phyloP scores from a whole-genome alignment of 1,140 invertebrate species.

The Bicyclus anynana region DNA sequence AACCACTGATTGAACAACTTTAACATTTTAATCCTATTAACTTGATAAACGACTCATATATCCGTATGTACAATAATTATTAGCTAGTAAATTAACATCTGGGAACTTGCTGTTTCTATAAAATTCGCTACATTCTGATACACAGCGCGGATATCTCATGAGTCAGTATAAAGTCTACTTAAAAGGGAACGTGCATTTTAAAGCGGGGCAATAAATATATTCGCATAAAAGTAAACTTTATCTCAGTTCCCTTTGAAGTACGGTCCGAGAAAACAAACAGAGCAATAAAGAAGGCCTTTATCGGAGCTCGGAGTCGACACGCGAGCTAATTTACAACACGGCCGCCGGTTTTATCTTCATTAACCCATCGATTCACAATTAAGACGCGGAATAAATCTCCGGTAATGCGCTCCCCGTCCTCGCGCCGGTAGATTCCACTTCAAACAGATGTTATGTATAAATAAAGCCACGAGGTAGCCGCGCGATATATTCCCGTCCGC shows the following conservation, averaged over 20 bases:
- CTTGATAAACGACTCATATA: no score
- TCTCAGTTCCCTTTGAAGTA: conserved; percentile 74
- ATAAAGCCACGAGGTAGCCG: conserved; percentile 74
- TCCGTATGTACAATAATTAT: no score
- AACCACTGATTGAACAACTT: no score
- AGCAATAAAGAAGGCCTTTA: conserved; percentile 76
- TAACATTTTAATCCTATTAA: no score
- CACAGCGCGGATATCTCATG: conserved; percentile 29
- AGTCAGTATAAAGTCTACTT: conserved; percentile 44
- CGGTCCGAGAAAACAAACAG: conserved; percentile 74
- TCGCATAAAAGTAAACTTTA: conserved; percentile 74
- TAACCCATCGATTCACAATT: conserved; percentile 78
- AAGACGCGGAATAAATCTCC: conserved; percentile 76
- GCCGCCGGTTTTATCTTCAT: conserved; percentile 76
- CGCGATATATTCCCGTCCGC: conserved; percentile 76
- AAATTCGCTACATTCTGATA: conserved; percentile 10
- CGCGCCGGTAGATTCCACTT: conserved; percentile 70
- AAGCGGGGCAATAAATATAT: conserved; percentile 63
- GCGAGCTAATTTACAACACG: conserved; percentile 76
- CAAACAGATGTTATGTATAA: conserved; percentile 77
- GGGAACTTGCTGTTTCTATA: background rate
- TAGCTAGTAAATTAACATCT: no score
- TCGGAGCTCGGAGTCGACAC: conserved; percentile 74
- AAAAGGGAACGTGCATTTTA: conserved; percentile 45
- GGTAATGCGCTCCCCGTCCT: conserved; percentile 71